Evolutionary conservation across 2,797 vertebrate genomes (phyloP).

Genomic region (Kryptolebias ocellatus): DNA sequence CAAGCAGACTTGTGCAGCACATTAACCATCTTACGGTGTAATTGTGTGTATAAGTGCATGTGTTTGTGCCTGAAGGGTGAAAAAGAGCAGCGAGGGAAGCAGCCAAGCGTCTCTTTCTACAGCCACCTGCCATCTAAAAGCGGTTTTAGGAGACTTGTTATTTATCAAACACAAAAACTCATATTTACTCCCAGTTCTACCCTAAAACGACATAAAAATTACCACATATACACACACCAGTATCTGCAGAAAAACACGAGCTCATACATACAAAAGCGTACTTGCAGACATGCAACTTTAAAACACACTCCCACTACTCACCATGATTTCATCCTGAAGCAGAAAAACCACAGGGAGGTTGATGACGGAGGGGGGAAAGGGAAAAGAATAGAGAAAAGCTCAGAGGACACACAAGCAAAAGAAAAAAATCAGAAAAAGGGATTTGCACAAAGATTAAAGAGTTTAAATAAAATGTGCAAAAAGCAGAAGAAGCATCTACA

Average conservation of each 20-base stretch:
- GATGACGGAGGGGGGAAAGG: constrained; percentile 34
- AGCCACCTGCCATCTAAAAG: constrained; percentile 52
- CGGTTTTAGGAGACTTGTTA: constrained; percentile 18
- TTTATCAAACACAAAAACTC: constrained; percentile 16
- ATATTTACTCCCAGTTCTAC: neutral
- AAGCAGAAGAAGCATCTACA: neutral
- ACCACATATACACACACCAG: constrained; percentile 27
- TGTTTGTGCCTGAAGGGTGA: constrained; percentile 36
- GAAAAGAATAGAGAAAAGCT: constrained; percentile 50
- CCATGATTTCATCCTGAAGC: constrained; percentile 98
- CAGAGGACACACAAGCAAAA: constrained; percentile 26
- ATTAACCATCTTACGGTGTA: constrained; percentile 14
- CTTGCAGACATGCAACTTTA: constrained; percentile 50
- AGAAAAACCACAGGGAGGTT: constrained; percentile 82
- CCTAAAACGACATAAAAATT: constrained; percentile 18
- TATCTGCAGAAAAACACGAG: constrained; percentile 29
- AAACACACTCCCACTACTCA: constrained; percentile 83
- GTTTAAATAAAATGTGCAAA: neutral
- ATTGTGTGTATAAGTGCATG: constrained; percentile 10
- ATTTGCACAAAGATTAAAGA: constrained; percentile 1
- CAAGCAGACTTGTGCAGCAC: neutral
- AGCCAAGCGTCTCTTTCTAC: constrained; percentile 63
- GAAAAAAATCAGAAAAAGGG: constrained; percentile 15
- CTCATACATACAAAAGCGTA: constrained; percentile 36
- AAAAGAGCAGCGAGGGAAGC: constrained; percentile 56